Base-by-base conservation (phyloP, 2,797 vertebrate species). In the Sebastiscus albofasciatus region DNA sequence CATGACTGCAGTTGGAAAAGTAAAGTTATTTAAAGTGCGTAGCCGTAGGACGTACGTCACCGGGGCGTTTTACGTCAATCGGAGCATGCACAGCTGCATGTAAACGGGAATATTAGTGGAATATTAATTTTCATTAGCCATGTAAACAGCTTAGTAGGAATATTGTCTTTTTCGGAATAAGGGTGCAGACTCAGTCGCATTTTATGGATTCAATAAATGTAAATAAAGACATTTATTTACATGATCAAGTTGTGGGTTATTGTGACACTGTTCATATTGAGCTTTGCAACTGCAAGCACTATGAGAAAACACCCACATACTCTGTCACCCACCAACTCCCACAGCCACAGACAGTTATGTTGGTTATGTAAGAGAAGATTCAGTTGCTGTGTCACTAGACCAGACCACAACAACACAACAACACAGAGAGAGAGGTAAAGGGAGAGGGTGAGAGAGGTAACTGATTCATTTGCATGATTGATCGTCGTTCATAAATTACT, bases 301-400 rank as follows among this genome's bases (percentile, higher is more conserved):
- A 52, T 29, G 61, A 55, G 6, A 13, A 69, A 26, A n/a, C 52
- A 56, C 33, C 16, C 31, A 60, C 49, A 22, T 9, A 29, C 16
- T n/a, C 5, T 4, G 12, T 5, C 26, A 31, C 20, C 7, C 31
- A 22, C 49, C 33, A 64, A 68, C 64, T 39, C 59, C 55, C 69
- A 58, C 67, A 66, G 55, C 72, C 55, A 77, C 68, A 84, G 75
- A 68, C 85, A 78, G 85, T 88, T 90, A 77, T 8, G 8, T 2
- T 5, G 66, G 55, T 89, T 88, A 77, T 82, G 77, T 83, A 84
- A 85, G 72, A 85, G 24, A 39, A 83, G 73, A 83, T 87, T 89
- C 82, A 82, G 83, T 85, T 83, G 75, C 75, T 79, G 80, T 71
- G 80, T 83, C 83, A 84, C 70, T 55, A 10, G 20, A 59, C 16